phyloP scores from a whole-genome alignment of 2,113 vertebrate species.

The Crotophaga sulcirostris region DNA sequence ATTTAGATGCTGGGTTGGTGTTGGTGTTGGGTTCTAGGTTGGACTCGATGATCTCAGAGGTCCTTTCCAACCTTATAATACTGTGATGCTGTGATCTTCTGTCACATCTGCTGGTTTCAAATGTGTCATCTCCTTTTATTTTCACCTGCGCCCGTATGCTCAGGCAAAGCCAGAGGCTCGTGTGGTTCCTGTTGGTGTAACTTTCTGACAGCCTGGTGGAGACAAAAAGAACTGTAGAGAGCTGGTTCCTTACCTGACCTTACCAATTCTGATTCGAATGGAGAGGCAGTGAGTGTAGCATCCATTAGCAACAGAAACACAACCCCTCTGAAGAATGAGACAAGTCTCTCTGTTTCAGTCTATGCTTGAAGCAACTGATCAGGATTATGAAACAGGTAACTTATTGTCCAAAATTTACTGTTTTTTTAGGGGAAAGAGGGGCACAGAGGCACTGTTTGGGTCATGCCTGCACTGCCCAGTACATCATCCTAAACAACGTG shows the following conservation, averaged over 20 bases:
- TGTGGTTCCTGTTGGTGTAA: background rate
- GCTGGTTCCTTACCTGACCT: background rate
- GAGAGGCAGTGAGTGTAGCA: background rate
- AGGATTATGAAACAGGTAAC: background rate
- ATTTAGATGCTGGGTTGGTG: no score
- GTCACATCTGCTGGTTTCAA: background rate
- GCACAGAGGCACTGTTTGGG: background rate
- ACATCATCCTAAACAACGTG: background rate
- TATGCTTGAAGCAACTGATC: background rate
- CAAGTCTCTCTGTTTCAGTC: background rate
- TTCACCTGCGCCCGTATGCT: accelerated
- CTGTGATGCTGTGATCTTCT: no score
- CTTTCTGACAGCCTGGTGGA: background rate
- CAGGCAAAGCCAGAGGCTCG: background rate
- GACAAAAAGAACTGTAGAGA: background rate
- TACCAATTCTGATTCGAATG: background rate
- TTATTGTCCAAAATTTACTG: background rate
- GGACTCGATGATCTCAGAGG: no score
- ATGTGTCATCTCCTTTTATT: background rate
- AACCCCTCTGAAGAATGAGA: background rate
- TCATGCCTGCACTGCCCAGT: background rate
- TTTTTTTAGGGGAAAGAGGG: background rate
- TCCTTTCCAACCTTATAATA: no score
- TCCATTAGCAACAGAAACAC: background rate
- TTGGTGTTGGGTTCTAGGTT: no score